Evolutionary conservation across 2,888 invertebrate genomes (phyloP).

Genomic region (Xanthorhoe spadicearia): DNA sequence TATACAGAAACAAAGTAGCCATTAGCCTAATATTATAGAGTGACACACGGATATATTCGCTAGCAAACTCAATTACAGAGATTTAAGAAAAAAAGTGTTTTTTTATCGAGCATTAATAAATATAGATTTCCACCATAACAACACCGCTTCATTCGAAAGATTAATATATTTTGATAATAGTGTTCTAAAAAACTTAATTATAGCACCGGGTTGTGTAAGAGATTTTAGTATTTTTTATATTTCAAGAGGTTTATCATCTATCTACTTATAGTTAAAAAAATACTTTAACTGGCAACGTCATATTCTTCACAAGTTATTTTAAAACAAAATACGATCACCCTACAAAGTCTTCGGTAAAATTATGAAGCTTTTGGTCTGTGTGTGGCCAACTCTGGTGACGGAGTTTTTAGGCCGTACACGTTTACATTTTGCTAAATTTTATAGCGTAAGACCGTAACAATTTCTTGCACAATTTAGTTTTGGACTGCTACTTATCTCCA

Average conservation of each 20-base stretch:
- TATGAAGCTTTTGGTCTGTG: not conserved
- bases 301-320: not conserved
- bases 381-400: no score
- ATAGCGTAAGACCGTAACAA: not conserved
- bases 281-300: no score
- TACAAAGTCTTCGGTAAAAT: not conserved
- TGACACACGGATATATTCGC: slow-evolving; percentile 23
- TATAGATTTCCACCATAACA: no score
- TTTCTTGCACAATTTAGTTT: not conserved
- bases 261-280: not conserved
- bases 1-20: slow-evolving; percentile 33
- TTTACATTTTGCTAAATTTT: not conserved
- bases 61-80: slow-evolving; percentile 7
- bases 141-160: no score
- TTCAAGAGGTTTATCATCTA: no score
- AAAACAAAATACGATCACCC: not conserved
- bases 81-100: no score
- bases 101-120: no score
- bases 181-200: no score
- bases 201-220: no score
- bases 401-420: no score
- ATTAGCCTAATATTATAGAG: slow-evolving; percentile 31
- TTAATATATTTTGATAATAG: no score
- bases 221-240: no score
- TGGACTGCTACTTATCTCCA: not conserved